These are phyloP conservation scores for Brotula barbata DNA, from an alignment of 2,797 vertebrate species.

Conservation along the genomic window DNA sequence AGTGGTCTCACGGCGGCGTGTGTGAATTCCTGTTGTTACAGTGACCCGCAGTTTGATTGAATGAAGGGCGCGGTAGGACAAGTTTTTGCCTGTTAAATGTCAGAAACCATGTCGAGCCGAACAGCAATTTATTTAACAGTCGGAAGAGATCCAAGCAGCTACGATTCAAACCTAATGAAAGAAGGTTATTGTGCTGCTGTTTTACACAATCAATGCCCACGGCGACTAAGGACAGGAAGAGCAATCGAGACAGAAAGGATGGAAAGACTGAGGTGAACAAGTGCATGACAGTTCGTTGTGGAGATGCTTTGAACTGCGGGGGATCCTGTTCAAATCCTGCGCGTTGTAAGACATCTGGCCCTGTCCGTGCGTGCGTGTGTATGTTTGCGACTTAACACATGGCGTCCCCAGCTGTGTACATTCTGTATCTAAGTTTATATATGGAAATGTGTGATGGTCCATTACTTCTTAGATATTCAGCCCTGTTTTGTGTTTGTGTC, in stretches of 20 bases:
- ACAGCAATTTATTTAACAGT: constrained; percentile 32
- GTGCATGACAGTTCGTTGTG: constrained; percentile 33
- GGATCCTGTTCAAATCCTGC: constrained; percentile 45
- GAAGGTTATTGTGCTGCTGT: constrained; percentile 41
- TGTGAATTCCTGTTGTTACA: constrained; percentile 37
- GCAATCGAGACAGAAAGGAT: constrained; percentile 6
- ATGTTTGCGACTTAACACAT: constrained; percentile 20
- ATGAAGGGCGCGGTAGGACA: constrained; percentile 58
- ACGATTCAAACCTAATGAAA: constrained; percentile 29
- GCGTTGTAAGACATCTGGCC: constrained; percentile 49
- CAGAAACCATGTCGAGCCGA: constrained; percentile 42
- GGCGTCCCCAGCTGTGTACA: constrained; percentile 37
- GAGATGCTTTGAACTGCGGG: constrained; percentile 29
- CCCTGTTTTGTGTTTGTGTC: constrained; percentile 52
- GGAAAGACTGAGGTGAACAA: constrained; percentile 12
- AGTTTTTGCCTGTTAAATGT: constrained; percentile 69
- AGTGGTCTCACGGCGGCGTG: constrained; percentile 35
- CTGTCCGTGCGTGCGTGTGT: neutral
- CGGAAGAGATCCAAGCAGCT: constrained; percentile 14
- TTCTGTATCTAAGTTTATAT: no score
- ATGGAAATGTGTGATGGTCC: no score
- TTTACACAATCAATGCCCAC: constrained; percentile 15
- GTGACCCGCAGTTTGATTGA: constrained; percentile 41
- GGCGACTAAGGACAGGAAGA: constrained; percentile 20
- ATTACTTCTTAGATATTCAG: no score